These are phyloP conservation scores for Thereuonema tuberculata DNA, from an alignment of 1,140 invertebrate genomes.

Conservation along the genomic window DNA sequence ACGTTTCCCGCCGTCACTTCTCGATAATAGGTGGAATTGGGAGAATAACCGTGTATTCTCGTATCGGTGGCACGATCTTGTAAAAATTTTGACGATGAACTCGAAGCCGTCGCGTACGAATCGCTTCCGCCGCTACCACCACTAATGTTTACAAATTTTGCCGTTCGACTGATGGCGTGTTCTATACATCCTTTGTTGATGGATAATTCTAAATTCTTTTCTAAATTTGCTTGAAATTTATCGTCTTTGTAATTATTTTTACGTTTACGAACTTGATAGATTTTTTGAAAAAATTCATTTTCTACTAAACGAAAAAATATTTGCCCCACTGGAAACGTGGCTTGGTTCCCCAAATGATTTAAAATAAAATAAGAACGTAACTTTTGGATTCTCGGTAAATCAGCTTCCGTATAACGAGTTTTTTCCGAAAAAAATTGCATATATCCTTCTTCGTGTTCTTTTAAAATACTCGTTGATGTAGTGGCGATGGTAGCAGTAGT, in stretches of 20 bases:
- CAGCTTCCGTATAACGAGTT: neutral
- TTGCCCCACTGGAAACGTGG: neutral
- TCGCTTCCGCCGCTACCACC: no score
- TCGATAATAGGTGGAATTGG: neutral
- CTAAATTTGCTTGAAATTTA: no score
- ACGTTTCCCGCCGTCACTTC: neutral
- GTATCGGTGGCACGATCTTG: neutral
- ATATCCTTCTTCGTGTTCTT: no score
- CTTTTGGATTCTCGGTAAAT: neutral
- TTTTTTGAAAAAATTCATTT: no score
- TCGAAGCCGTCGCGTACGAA: no score
- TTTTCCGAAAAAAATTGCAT: neutral
- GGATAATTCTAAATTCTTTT: neutral
- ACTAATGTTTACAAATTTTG: neutral
- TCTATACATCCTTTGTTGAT: neutral
- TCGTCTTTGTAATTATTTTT: no score
- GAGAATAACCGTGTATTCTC: neutral
- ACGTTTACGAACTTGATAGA: neutral
- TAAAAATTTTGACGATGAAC: neutral
- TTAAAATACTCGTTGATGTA: no score
- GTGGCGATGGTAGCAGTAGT: no score
- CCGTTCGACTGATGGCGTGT: neutral
- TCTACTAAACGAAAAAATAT: neutral
- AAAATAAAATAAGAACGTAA: neutral
- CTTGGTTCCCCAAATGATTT: neutral